Percentiles rank a stretch among this genome's conserved stretches.
Evolutionary conservation across 2,113 vertebrate species (phyloP).

Genomic region (Epinephelus moara): DNA sequence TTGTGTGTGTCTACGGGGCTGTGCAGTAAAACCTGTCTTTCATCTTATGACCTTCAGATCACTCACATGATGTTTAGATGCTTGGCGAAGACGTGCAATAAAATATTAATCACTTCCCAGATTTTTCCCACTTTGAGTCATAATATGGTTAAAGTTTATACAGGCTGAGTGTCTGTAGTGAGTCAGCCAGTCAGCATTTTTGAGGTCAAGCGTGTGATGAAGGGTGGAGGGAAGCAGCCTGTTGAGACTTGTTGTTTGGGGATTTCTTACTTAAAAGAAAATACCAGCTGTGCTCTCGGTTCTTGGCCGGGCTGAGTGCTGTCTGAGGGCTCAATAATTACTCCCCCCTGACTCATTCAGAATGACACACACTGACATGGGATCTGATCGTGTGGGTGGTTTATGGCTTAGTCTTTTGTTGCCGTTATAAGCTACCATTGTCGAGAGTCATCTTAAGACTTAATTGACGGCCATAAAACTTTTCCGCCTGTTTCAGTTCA

Average conservation of each 20-base stretch:
- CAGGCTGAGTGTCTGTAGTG: slow-evolving; percentile 55
- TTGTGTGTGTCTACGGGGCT: not conserved
- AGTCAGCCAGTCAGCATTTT: slow-evolving; percentile 73
- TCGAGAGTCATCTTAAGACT: slow-evolving; percentile 47
- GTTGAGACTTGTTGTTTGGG: slow-evolving; percentile 76
- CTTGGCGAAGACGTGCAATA: slow-evolving; percentile 9
- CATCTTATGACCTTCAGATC: slow-evolving; percentile 40
- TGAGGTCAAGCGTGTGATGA: slow-evolving; percentile 75
- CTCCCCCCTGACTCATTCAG: slow-evolving; percentile 64
- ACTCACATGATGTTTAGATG: slow-evolving; percentile 40
- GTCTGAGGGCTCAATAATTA: slow-evolving; percentile 59
- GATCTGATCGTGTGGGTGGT: slow-evolving; percentile 58
- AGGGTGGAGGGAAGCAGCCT: slow-evolving; percentile 65
- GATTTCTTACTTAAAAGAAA: slow-evolving; percentile 69
- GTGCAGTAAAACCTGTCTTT: slow-evolving; percentile 11
- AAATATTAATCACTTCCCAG: slow-evolving; percentile 54
- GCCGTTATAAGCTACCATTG: slow-evolving; percentile 34
- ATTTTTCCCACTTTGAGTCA: slow-evolving; percentile 61
- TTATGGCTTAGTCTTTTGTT: slow-evolving; percentile 43
- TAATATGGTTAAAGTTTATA: slow-evolving; percentile 56
- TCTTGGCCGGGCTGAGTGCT: slow-evolving; percentile 42
- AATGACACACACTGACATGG: slow-evolving; percentile 60
- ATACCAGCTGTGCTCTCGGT: slow-evolving; percentile 63
- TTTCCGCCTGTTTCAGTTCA: slow-evolving; percentile 10
- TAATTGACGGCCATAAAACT: slow-evolving; percentile 48